These are phyloP conservation scores for Pharmacophagus antenor DNA, from an alignment of 2,888 invertebrate species.

Conservation along the genomic window DNA sequence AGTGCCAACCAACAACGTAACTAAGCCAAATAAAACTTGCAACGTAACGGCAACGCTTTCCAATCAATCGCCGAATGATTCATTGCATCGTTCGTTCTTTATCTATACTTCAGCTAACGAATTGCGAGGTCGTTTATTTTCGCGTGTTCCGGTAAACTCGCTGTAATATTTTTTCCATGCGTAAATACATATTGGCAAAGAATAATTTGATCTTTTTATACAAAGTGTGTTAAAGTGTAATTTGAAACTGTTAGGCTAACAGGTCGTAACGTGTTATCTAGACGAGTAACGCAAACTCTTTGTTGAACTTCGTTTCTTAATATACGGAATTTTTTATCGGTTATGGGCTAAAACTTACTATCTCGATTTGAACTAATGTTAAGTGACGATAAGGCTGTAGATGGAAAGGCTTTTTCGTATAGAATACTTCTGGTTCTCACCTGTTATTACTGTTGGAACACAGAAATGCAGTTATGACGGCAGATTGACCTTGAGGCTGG, in stretches of 20 bases:
- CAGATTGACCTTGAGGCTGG: too few relatives aligned
- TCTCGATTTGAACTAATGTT: too few relatives aligned
- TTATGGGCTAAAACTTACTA: too few relatives aligned
- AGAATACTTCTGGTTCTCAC: too few relatives aligned
- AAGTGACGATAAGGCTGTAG: too few relatives aligned
- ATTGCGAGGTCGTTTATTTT: neutral
- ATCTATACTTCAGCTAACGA: neutral
- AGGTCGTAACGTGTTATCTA: neutral
- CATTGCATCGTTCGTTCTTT: constrained; percentile 8
- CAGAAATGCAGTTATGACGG: too few relatives aligned
- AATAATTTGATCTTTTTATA: neutral
- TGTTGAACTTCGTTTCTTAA: neutral
- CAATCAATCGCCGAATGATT: constrained; percentile 21
- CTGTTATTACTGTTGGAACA: too few relatives aligned
- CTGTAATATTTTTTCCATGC: neutral
- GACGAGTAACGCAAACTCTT: neutral
- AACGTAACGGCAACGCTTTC: constrained; percentile 4
- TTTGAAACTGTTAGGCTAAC: neutral
- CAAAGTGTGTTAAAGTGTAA: neutral
- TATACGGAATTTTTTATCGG: too few relatives aligned
- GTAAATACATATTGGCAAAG: neutral
- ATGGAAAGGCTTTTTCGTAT: too few relatives aligned
- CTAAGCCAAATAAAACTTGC: constrained; percentile 8
- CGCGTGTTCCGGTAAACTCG: neutral
- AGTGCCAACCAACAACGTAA: constrained; percentile 4